These are phyloP conservation scores for Myopa testacea DNA, from an alignment of 2,888 invertebrate genomes.

Conservation along the genomic window DNA sequence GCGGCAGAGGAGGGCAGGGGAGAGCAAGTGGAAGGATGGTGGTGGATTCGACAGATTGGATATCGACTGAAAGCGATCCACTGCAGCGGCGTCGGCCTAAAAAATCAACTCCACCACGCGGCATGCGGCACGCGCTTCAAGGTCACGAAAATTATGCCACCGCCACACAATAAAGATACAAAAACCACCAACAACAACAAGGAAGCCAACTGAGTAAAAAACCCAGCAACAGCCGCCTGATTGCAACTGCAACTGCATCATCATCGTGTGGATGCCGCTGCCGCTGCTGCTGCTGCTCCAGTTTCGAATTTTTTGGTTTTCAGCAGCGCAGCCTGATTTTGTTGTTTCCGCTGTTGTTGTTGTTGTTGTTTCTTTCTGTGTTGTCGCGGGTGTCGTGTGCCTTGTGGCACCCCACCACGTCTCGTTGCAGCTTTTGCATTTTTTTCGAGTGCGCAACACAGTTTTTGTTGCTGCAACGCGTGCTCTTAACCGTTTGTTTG, in stretches of 20 bases:
- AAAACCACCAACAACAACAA: constrained; percentile 25
- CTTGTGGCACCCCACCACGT: constrained; percentile 40
- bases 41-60: constrained; percentile 2
- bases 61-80: constrained; percentile 11
- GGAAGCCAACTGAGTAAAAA: neutral
- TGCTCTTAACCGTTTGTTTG: neutral
- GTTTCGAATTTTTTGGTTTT: constrained; percentile 43
- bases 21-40: neutral
- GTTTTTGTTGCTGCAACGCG: neutral
- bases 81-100: neutral
- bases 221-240: neutral
- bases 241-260: constrained; percentile 24
- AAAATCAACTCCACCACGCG: constrained; percentile 8
- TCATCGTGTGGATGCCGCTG: constrained; percentile 26
- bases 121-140: constrained; percentile 22
- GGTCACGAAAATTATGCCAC: constrained; percentile 35
- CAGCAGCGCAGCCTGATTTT: neutral
- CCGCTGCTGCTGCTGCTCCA: constrained; percentile 48
- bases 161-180: neutral
- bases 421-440: neutral
- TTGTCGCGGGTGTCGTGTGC: constrained; percentile 52
- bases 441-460: neutral
- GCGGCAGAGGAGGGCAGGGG: neutral
- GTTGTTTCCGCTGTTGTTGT: neutral
- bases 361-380: constrained; percentile 23